Conservation (phyloP, 2,888 invertebrate species). For the Rhamnusium bicolor region DNA sequence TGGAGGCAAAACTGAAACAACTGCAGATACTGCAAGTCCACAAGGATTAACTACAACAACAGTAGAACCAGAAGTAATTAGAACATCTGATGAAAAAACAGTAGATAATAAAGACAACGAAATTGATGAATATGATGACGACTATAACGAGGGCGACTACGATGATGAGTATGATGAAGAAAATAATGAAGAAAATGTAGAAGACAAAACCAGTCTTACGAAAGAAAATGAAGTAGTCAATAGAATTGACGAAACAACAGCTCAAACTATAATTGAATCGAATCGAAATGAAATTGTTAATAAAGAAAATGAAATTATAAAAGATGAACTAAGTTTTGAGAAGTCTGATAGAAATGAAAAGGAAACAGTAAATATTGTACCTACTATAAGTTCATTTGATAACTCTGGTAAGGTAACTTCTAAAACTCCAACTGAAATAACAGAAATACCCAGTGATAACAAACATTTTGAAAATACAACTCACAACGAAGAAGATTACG, state of each 20-base stretch:
- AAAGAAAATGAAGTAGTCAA: constrained; percentile 5
- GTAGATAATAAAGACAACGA: constrained; percentile 32
- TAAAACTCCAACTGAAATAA: background rate
- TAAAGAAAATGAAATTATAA: background rate
- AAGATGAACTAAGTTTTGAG: background rate
- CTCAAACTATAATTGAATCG: background rate
- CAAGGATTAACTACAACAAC: background rate
- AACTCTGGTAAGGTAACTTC: background rate
- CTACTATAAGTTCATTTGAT: background rate
- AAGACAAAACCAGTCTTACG: background rate
- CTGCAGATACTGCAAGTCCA: background rate
- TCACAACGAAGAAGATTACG: background rate
- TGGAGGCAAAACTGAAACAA: background rate
- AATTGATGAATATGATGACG: constrained; percentile 37
- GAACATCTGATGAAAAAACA: constrained; percentile 18
- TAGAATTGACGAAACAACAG: constrained; percentile 9
- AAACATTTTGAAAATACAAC: background rate
- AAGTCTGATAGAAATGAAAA: background rate
- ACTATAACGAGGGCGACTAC: constrained; percentile 49
- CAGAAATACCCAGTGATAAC: background rate
- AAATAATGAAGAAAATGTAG: constrained; percentile 12
- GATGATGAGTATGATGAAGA: constrained; percentile 29
- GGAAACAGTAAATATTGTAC: too few species aligned
- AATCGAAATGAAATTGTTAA: background rate
- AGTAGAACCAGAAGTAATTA: background rate